These are phyloP conservation scores for Temnothorax curvispinosus DNA, from an alignment of 1,140 invertebrate genomes.

Conservation along the genomic window DNA sequence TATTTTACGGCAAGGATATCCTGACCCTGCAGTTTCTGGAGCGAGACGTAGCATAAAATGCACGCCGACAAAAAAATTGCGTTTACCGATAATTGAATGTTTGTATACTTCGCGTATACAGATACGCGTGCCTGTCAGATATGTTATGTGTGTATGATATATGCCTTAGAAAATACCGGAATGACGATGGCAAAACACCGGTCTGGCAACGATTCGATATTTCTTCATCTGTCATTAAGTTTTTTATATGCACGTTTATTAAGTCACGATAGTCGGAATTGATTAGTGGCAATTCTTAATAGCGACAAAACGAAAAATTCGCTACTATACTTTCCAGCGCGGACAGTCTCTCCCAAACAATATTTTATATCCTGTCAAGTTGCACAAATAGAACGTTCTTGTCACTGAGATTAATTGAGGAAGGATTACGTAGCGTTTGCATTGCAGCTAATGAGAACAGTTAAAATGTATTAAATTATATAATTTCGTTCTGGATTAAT, in stretches of 20 bases:
- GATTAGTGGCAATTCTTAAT: not conserved
- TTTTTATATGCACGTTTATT: not conserved
- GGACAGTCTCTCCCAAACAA: not conserved
- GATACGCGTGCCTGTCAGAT: not conserved
- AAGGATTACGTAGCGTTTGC: not conserved
- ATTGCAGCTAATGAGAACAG: not conserved
- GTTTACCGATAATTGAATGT: constrained; percentile 41
- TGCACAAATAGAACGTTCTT: not conserved
- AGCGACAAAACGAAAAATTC: not conserved
- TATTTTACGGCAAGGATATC: constrained; percentile 47
- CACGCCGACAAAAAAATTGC: constrained; percentile 20
- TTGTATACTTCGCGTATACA: not conserved
- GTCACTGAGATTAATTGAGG: not conserved
- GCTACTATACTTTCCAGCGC: not conserved
- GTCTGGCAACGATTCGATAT: not conserved
- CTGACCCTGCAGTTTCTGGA: constrained; percentile 36
- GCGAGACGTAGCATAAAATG: constrained; percentile 26
- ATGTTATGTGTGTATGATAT: not conserved
- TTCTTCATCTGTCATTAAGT: constrained; percentile 17
- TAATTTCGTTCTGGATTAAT: not conserved
- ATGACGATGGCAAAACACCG: not conserved
- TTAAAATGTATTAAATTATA: not conserved
- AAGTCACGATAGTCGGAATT: not conserved
- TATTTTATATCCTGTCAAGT: not conserved
- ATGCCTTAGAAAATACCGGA: not conserved